These are phyloP conservation scores for Actias luna DNA, from an alignment of 2,888 invertebrate genomes.

Conservation along the genomic window DNA sequence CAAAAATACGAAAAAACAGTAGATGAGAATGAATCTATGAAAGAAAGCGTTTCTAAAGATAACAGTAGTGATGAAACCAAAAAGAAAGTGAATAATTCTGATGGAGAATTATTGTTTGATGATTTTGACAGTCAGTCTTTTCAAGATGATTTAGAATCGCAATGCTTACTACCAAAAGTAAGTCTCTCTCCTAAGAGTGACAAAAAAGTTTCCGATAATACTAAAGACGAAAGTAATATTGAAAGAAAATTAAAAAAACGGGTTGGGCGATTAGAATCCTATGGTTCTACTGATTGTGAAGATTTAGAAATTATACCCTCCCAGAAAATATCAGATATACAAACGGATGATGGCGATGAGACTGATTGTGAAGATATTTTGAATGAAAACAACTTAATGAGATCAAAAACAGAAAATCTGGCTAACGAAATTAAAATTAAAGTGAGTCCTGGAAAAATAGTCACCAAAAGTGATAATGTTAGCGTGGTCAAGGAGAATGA, in stretches of 20 bases:
- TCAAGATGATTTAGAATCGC: constrained; percentile 55
- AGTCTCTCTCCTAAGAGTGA: not conserved
- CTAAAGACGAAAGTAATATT: not conserved
- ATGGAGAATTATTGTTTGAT: constrained; percentile 61
- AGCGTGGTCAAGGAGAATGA: constrained; percentile 14
- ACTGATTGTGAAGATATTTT: constrained; percentile 53
- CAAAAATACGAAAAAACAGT: not conserved
- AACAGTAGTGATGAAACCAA: constrained; percentile 23
- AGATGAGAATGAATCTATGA: not conserved
- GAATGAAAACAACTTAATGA: constrained; percentile 29
- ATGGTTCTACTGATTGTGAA: constrained; percentile 35
- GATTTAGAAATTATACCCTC: constrained; percentile 34
- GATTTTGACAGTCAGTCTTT: constrained; percentile 49
- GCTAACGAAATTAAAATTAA: constrained; percentile 1
- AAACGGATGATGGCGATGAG: constrained; percentile 39
- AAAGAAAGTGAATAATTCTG: constrained; percentile 42
- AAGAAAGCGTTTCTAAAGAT: constrained; percentile 20
- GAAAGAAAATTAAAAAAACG: not conserved
- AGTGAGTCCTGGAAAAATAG: constrained; percentile 33
- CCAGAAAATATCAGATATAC: constrained; percentile 30
- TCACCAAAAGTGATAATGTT: constrained; percentile 34
- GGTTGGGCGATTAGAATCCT: constrained; percentile 19
- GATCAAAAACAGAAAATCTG: constrained; percentile 23
- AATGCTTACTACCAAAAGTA: constrained; percentile 52
- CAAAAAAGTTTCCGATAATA: not conserved